A percentile compares a stretch with the other conserved stretches of the same genome.
phyloP scores from a whole-genome alignment of 1,140 invertebrate species.

The Pteromalus puparum region DNA sequence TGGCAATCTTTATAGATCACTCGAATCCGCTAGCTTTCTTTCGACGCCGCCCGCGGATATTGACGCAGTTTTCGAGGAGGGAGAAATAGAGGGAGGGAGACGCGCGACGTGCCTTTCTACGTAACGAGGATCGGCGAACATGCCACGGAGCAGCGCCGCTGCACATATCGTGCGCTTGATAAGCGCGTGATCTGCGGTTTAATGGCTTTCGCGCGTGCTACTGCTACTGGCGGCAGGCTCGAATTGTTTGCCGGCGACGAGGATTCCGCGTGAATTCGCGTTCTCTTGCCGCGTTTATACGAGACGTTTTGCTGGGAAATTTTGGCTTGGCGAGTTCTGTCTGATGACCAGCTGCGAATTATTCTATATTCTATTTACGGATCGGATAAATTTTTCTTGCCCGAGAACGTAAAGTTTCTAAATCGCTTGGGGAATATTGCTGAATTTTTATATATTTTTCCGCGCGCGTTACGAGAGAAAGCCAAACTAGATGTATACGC shows the following conservation, averaged over 20 bases:
- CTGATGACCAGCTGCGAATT: too few relatives aligned
- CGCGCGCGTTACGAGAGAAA: background rate
- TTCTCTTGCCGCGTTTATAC: too few relatives aligned
- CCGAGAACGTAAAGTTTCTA: too few relatives aligned
- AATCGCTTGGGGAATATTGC: background rate
- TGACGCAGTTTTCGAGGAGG: conserved; percentile 20
- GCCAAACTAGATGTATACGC: background rate
- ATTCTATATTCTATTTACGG: too few relatives aligned
- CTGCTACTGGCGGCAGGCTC: conserved; percentile 10
- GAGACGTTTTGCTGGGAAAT: too few relatives aligned
- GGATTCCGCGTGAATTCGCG: background rate
- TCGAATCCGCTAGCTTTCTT: conserved; percentile 13
- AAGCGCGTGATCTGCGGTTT: conserved; percentile 14
- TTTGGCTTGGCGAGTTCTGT: too few relatives aligned
- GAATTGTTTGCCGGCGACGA: conserved; percentile 3
- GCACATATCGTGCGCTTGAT: background rate
- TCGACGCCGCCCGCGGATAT: conserved; percentile 37
- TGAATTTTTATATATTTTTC: background rate
- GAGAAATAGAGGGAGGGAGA: background rate
- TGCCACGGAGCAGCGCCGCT: background rate
- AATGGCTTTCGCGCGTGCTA: background rate
- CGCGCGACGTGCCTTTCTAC: background rate
- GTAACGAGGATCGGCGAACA: background rate
- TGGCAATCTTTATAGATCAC: conserved; percentile 51
- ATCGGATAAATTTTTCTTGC: too few relatives aligned